Evolutionary conservation across 2,888 invertebrate genomes (phyloP), one percentile per base, ranked within the genome.

Genomic region (Orthosia gothica): DNA sequence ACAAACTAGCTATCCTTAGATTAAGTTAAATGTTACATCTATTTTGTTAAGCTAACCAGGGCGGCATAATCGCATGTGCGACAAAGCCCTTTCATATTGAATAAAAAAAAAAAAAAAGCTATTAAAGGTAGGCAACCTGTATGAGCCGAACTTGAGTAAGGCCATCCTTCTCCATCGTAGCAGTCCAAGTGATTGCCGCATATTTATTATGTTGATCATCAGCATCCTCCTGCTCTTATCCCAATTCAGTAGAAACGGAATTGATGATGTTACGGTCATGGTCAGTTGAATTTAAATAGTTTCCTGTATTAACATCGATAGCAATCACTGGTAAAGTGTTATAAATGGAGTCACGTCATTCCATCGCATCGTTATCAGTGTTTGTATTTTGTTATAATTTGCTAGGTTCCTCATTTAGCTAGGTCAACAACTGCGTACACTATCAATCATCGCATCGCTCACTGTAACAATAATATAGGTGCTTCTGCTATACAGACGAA

Each of bases 271-370:
- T 52, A 58, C 47, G 57, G 80, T 63, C 63, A 75, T 50, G 57
- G 63, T 54, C 49, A 59, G 58, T 64, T 58, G 47, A 79, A 52
- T 72, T 63, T 54, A 26, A 63, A 79, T 59, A 20, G 58, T 45
- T 76, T 63, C 32, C 63, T 23, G 52, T 64, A 52, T 71, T 58
- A 63, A 69, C 63, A 57, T 78, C 12, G 16, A 79, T 79, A 55
- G 32, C 49, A 16, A 55, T 58, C 50, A 72, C 15, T 15, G 26
- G 18, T 50, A 13, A 58, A 32, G 13, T 70, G 5, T 49, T 40
- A 40, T 49, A 49, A 70, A 50, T 13, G 52, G 45, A 57, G 7
- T 40, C 32, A 20, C 55, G 18, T 69, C 20, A 13, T 5, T 54
- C 40, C 32, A n/a, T 52, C n/a, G 11, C 32, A 23, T n/a, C 26